A percentile compares a stretch with the other conserved stretches of the same genome.
These are phyloP conservation scores for Perodicticus potto DNA, from an alignment of 2,797 vertebrate genomes.

Conservation along the genomic window DNA sequence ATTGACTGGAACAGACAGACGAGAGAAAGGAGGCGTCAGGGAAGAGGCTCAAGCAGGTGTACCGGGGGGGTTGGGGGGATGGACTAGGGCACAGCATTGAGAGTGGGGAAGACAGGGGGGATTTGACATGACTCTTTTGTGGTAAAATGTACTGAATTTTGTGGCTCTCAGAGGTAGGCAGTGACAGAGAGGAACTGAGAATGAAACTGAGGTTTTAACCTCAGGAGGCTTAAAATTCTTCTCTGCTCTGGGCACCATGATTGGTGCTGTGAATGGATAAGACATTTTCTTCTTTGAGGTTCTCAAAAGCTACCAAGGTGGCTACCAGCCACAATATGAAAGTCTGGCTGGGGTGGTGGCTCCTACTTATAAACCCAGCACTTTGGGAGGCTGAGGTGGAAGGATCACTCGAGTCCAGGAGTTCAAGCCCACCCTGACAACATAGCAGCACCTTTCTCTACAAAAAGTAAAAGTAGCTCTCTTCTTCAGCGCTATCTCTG, in stretches of 20 bases:
- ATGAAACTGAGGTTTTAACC: neutral
- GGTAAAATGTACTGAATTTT: neutral
- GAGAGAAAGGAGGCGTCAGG: too few species aligned
- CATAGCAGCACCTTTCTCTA: neutral
- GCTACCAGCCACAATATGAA: neutral
- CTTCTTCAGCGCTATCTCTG: too few species aligned
- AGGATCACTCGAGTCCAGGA: neutral
- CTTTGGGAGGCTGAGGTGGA: neutral
- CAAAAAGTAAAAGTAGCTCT: neutral
- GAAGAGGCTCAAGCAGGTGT: too few species aligned
- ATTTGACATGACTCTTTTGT: neutral
- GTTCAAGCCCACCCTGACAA: neutral
- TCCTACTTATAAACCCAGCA: neutral
- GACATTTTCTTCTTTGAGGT: neutral
- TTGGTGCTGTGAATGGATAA: neutral
- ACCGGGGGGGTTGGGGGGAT: accelerated
- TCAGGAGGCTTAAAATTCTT: neutral
- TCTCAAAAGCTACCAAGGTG: neutral
- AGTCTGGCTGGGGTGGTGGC: neutral
- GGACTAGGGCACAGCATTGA: too few species aligned
- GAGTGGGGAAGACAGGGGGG: neutral
- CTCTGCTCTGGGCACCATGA: neutral
- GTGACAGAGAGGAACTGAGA: neutral
- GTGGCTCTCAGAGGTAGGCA: neutral
- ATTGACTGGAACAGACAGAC: accelerated